These are phyloP conservation scores for Apotomis capreana DNA, from an alignment of 2,888 invertebrate genomes.

Conservation along the genomic window DNA sequence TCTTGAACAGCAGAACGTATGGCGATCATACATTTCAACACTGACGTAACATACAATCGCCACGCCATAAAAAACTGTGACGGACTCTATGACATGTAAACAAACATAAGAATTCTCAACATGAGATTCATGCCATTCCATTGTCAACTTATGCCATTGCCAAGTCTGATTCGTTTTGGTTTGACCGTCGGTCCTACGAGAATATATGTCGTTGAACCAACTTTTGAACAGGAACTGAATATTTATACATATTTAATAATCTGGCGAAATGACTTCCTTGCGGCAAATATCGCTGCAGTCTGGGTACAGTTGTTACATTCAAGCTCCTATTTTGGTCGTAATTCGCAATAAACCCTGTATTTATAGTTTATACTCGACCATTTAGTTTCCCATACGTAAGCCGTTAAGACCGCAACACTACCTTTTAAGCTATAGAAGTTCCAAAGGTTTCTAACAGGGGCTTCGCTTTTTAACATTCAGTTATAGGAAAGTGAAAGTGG, in stretches of 20 bases:
- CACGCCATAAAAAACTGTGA: too few relatives aligned
- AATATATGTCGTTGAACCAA: too few relatives aligned
- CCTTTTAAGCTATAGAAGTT: slow-evolving; percentile 7
- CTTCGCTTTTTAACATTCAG: slow-evolving; percentile 43
- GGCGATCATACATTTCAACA: neutral
- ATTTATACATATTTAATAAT: too few relatives aligned
- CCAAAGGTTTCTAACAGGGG: slow-evolving; percentile 18
- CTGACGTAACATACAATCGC: too few relatives aligned
- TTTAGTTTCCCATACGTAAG: slow-evolving; percentile 10
- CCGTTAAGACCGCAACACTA: neutral
- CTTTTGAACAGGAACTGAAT: too few relatives aligned
- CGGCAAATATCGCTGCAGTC: neutral
- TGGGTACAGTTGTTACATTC: neutral
- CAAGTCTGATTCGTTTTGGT: too few relatives aligned
- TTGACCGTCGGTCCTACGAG: too few relatives aligned
- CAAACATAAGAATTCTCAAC: too few relatives aligned
- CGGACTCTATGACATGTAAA: too few relatives aligned
- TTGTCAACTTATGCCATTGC: too few relatives aligned
- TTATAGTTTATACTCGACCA: neutral
- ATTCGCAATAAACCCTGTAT: slow-evolving; percentile 1
- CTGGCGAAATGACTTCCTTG: neutral
- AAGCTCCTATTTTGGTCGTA: slow-evolving; percentile 4
- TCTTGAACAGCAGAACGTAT: neutral
- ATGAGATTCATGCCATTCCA: too few relatives aligned
- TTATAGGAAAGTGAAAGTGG: slow-evolving; percentile 40